Base-by-base conservation (phyloP, 2,113 vertebrate genomes). In the Calyptomena viridis region DNA sequence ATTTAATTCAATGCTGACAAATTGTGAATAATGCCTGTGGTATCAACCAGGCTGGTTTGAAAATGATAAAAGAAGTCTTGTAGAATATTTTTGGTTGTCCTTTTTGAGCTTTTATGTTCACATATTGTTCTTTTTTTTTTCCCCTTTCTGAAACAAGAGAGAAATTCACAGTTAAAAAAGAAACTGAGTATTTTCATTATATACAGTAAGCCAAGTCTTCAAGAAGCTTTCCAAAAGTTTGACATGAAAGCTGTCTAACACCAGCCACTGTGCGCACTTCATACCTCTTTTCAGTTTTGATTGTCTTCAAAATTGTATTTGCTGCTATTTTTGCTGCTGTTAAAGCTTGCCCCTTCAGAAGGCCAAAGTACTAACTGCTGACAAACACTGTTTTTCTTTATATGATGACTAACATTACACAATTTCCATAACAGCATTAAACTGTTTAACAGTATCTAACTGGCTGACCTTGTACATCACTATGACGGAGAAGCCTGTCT, bases 261-360 rank as follows among this genome's bases (percentile, higher is more conserved):
- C 30, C 42, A 52, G 30, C 52, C 27, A 24, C 30, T 42, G 27
- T 67, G 17, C 49, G 84, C 68, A 47, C 35, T 91, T 82, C 23
- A 60, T 87, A 55, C 12, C 3, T 46, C 46, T 94, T 85, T 75
- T 79, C 53, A 82, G 58, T 81, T 95, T 79, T 84, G 55, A 39
- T 89, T 89, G 20, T 53, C 59, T 81, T 94, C 76, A 93, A 37
- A 93, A 59, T 42, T 47, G 5, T 76, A 27, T 91, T 89, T 66
- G 39, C 42, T 94, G 55, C 76, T 90, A 59, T 75, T 93, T 91
- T 91, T 92, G 71, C 68, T 84, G 58, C 50, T 90, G 39, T 85
- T 95, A 81, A 69, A 93, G 46, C 64, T 60, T 91, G 44, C 35
- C 67, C 49, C 33, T 96, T 94, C 33, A 73, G 53, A 89, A 95